Evolutionary conservation across 1,140 invertebrate species (phyloP).

Genomic region (Drosophila mauritiana): DNA sequence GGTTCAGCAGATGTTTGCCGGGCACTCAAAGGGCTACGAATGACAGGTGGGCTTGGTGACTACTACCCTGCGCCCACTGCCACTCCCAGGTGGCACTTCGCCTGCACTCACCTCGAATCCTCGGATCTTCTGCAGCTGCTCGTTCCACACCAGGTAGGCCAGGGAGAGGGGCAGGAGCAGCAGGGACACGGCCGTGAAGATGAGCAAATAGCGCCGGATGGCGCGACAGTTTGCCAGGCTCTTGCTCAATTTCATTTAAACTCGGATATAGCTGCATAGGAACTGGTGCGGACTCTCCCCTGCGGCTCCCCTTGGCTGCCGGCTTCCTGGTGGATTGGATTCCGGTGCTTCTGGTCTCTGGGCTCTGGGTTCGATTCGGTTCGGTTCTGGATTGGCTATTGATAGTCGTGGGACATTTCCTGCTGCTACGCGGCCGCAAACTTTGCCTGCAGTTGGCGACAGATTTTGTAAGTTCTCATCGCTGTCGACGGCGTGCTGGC

Average conservation of each 20-base stretch:
- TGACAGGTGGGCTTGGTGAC: slow-evolving; percentile 3
- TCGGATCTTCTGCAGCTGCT: slow-evolving; percentile 83
- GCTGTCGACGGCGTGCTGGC: slow-evolving; percentile 39
- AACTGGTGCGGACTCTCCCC: slow-evolving; percentile 53
- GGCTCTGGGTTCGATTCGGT: not conserved
- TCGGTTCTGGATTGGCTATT: slow-evolving; percentile 27
- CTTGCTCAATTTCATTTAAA: slow-evolving; percentile 83
- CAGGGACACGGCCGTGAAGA: slow-evolving; percentile 80
- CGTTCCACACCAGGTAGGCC: slow-evolving; percentile 81
- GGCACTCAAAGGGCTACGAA: slow-evolving; percentile 31
- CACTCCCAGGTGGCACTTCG: not conserved
- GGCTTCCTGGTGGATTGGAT: not conserved
- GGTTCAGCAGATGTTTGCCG: slow-evolving; percentile 31
- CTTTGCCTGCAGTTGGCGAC: slow-evolving; percentile 73
- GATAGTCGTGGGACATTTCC: slow-evolving; percentile 47
- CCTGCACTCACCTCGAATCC: slow-evolving; percentile 80
- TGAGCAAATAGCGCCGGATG: slow-evolving; percentile 82
- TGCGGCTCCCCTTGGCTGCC: slow-evolving; percentile 33
- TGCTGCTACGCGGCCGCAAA: slow-evolving; percentile 56
- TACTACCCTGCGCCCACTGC: not conserved
- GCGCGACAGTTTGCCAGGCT: slow-evolving; percentile 81
- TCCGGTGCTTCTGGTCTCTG: not conserved
- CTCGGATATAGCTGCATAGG: slow-evolving; percentile 69
- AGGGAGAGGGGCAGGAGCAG: slow-evolving; percentile 75
- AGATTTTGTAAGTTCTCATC: slow-evolving; percentile 70